These are phyloP conservation scores for Calephelis nemesis DNA, from an alignment of 1,140 invertebrate species.

Conservation along the genomic window DNA sequence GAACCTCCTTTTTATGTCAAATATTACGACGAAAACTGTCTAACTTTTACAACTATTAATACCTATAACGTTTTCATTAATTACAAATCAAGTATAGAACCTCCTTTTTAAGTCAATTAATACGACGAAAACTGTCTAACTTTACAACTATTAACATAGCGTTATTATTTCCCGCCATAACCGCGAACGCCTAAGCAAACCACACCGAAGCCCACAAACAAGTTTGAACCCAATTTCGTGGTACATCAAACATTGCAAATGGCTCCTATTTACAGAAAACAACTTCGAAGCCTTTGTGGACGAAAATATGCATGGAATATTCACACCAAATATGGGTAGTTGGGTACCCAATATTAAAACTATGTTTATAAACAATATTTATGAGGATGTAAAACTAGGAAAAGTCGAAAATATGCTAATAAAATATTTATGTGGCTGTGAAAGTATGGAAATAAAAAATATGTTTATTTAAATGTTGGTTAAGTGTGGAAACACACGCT, in stretches of 20 bases:
- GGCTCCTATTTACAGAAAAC: constrained; percentile 23
- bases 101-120: too few relatives aligned
- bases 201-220: constrained; percentile 24
- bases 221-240: constrained; percentile 29
- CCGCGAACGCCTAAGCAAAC: constrained; percentile 20
- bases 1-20: too few relatives aligned
- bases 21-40: too few relatives aligned
- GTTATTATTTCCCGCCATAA: neutral
- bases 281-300: constrained; percentile 1
- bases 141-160: neutral
- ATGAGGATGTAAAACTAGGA: neutral
- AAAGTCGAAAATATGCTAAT: too few relatives aligned
- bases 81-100: too few relatives aligned
- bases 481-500: too few relatives aligned
- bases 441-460: too few relatives aligned
- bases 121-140: too few relatives aligned
- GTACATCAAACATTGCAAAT: constrained; percentile 32
- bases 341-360: neutral
- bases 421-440: too few relatives aligned
- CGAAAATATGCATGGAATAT: constrained; percentile 12
- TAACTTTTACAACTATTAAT: too few relatives aligned
- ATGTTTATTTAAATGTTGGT: too few relatives aligned
- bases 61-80: too few relatives aligned
- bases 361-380: constrained; percentile 6
- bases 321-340: neutral